Base-by-base conservation (phyloP, 2,888 invertebrate genomes). In the Diarsia dahlii region DNA sequence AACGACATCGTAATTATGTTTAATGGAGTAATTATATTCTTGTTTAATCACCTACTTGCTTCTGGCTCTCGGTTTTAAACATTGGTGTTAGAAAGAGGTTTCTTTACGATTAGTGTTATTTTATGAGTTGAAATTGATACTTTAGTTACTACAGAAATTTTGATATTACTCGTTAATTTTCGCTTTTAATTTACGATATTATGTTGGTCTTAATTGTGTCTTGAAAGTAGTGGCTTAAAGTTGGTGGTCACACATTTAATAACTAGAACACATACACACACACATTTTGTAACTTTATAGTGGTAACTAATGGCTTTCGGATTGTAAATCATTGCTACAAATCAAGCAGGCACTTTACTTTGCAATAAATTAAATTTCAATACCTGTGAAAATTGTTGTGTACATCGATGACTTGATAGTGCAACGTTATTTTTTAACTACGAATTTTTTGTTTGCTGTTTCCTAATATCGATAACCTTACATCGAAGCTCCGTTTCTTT, bases 21-120 rank as follows among this genome's bases (percentile, higher is more conserved):
- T 85, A 85, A 83, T 82, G 82, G 79, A 46, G 66, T 82, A 85
- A 82, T 83, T 85, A 85, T 82, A 82, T 71, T 71, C 86, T 18
- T 83, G 73, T 73, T 78, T 71, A 82, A 83, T 82, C 60, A 78
- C 64, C 67, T 82, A 78, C 82, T 82, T 73, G 62, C 64, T 39
- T 73, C 63, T 39, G 52, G 45, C 58, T 46, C 18, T 2, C 56
- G 56, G 68, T 12, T 54, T 79, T 60, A 60, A 50, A 56, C 23
- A 18, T 50, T 28, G 28, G n/a, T n/a, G n/a, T 54, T n/a, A 45
- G 18, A 39, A 12, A 74, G 66, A 45, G 34, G n/a, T 34, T 5
- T 71, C 34, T 54, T 45, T 56, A 54, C 18, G 54, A 56, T 34
- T 74, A 54, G 20, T 13, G 15, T 1, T 23, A 39, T 71, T 71